phyloP scores from a whole-genome alignment of 2,113 vertebrate species.

The Cygnus buccinator region DNA sequence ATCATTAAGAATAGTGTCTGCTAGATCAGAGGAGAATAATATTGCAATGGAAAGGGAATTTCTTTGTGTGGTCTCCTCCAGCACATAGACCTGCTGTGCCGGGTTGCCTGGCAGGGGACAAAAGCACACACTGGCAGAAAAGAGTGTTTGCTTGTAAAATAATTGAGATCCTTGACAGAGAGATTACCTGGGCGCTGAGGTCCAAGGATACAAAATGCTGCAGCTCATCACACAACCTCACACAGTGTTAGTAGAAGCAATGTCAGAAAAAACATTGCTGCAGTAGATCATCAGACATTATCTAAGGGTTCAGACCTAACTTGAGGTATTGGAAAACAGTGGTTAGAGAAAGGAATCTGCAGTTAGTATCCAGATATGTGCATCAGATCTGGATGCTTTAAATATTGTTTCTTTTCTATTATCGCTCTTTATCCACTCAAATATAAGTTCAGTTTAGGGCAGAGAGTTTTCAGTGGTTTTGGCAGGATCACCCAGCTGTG shows the following conservation, averaged over 20 bases:
- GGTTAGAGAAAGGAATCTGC: neutral
- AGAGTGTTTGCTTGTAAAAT: neutral
- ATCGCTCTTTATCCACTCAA: too few relatives aligned
- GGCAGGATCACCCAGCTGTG: neutral
- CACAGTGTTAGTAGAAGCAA: accelerated
- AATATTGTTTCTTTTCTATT: neutral
- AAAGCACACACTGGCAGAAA: neutral
- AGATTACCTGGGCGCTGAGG: neutral
- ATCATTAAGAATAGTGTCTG: neutral
- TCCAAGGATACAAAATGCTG: neutral
- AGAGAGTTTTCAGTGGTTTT: neutral
- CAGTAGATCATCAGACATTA: neutral
- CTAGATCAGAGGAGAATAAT: neutral
- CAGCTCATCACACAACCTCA: neutral
- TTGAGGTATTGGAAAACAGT: too few relatives aligned
- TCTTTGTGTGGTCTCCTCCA: neutral
- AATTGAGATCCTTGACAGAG: neutral
- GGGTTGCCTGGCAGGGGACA: neutral
- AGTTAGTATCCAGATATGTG: neutral
- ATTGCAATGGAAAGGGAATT: neutral
- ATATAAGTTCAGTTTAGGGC: neutral
- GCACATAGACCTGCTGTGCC: neutral
- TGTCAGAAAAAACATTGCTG: neutral
- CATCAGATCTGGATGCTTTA: neutral
- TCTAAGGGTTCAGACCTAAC: neutral